These are phyloP conservation scores for Furnarius figulus DNA, from an alignment of 2,113 vertebrate genomes.

Conservation along the genomic window DNA sequence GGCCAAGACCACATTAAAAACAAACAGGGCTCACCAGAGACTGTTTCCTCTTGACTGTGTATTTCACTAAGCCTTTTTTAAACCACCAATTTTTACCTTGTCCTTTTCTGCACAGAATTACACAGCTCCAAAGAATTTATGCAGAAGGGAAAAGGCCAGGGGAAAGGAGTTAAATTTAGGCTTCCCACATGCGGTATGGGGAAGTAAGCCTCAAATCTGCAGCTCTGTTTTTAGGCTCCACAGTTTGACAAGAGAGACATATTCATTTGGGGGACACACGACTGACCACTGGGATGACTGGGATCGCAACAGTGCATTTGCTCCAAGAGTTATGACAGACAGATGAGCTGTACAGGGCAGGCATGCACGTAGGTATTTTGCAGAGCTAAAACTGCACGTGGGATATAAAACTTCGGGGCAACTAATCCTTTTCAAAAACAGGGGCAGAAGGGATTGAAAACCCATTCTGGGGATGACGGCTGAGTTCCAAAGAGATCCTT, in stretches of 20 bases:
- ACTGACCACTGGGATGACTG: fast-evolving
- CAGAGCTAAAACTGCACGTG: neutral
- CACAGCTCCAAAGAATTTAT: neutral
- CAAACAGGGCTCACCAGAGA: neutral
- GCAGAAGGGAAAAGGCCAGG: neutral
- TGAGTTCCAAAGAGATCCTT: neutral
- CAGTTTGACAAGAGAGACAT: neutral
- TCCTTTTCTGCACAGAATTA: neutral
- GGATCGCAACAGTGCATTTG: fast-evolving
- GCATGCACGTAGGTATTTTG: neutral
- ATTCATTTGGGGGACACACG: neutral
- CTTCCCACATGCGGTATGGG: neutral
- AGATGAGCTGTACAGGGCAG: neutral
- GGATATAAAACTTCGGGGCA: neutral
- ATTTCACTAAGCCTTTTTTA: neutral
- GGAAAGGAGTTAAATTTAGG: slow-evolving; percentile 36
- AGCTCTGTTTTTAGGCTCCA: neutral
- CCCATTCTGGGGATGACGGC: neutral
- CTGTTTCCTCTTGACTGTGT: neutral
- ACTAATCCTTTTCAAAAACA: neutral
- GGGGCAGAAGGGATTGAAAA: neutral
- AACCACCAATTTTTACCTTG: slow-evolving; percentile 7
- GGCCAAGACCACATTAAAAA: slow-evolving; percentile 9
- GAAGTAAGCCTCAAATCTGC: neutral
- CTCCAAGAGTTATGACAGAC: neutral